These are phyloP conservation scores for Parnassius smintheus DNA, from an alignment of 2,888 invertebrate genomes.

Conservation along the genomic window DNA sequence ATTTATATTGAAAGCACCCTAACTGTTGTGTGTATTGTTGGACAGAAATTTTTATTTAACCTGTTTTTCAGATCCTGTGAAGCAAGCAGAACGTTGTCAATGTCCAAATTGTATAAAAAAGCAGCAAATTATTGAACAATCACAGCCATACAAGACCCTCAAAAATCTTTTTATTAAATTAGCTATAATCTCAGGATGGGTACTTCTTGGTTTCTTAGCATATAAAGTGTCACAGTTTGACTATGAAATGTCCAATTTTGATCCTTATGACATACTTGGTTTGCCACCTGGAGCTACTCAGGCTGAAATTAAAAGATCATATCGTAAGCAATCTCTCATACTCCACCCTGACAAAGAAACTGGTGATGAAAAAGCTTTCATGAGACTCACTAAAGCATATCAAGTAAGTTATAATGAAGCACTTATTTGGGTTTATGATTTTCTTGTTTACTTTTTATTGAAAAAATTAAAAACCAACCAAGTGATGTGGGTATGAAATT, in stretches of 20 bases:
- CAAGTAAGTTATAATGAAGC: conserved; percentile 81
- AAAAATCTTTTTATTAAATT: conserved; percentile 91
- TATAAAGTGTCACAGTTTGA: conserved; percentile 98
- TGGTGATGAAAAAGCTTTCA: conserved; percentile 98
- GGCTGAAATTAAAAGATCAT: conserved; percentile 96
- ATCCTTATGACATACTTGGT: conserved; percentile 97
- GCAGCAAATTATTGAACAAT: conserved; percentile 88
- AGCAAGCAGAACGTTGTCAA: conserved; percentile 89
- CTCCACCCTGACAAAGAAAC: conserved; percentile 99
- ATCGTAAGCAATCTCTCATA: conserved; percentile 94
- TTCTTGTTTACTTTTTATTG: neutral
- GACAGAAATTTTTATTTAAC: conserved; percentile 3
- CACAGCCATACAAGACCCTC: conserved; percentile 93
- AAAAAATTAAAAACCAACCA: neutral
- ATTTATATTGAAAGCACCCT: too few species aligned
- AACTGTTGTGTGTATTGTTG: neutral
- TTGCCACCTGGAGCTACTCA: conserved; percentile 93
- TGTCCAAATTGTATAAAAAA: conserved; percentile 95
- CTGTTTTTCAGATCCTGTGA: conserved; percentile 85
- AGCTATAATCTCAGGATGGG: conserved; percentile 91
- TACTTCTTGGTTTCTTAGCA: conserved; percentile 88
- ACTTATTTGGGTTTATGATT: conserved; percentile 5
- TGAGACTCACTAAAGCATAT: conserved; percentile 96
- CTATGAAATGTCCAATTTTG: conserved; percentile 99
- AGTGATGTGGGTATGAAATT: neutral